Evolutionary conservation across 2,113 vertebrate genomes (phyloP), one percentile per base, ranked within the genome.

Genomic region (Rhinolophus ferrumequinum): DNA sequence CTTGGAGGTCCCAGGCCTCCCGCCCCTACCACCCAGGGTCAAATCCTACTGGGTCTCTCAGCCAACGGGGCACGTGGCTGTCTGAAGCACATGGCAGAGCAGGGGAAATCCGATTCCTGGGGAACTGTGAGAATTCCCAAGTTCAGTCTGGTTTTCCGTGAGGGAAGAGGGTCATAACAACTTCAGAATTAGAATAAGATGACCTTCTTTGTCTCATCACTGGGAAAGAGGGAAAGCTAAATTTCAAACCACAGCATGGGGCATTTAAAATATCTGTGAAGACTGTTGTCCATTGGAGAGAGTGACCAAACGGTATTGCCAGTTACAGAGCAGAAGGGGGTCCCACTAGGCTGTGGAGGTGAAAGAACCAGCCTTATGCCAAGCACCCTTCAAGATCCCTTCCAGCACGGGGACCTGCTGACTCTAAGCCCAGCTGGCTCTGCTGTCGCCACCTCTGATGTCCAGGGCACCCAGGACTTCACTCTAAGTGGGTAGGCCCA

Each of bases 211-310:
- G 64, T 69, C 66, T 60, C 44, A 33, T 72, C 52, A 44, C 0
- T 21, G 22, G 50, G 21, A 93, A 96, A 77, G 54, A 70, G 21
- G 19, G 28, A 67, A 95, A 95, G 47, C 26, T 84, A 56, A 93
- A 38, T 75, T 91, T 86, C 79, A 82, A 93, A 88, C 11, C 56
- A 67, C 18, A 56, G 26, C 4, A 41, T 8, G 38, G 38, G 30
- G 35, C 80, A 62, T 35, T 67, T 69, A 94, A 83, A 77, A 3
- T 41, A 58, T 35, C 33, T 54, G 19, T 81, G 41, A 90, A 52
- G 33, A 66, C 2, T 50, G 16, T 0, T 83, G 60, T 58, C 56
- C 38, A 76, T 28, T 62, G 66, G 54, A 87, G 18, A 73, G 13
- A 58, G 33, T 77, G 47, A 30, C 58, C 52, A 44, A 72, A 79